phyloP scores from a whole-genome alignment of 2,888 invertebrate species.

The Omphaloscelis lunosa region DNA sequence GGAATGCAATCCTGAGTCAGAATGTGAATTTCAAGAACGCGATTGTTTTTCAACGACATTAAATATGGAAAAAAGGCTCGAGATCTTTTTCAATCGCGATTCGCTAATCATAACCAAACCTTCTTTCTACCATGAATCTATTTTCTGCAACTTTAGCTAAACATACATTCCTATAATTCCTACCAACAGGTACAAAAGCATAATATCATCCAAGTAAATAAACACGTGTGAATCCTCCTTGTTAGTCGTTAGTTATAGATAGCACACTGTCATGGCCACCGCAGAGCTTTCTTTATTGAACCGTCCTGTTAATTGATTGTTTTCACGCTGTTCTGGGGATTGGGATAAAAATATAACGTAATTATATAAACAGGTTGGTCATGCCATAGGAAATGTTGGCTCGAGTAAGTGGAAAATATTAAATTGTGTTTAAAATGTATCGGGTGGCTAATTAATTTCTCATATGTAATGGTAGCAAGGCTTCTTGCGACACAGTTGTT shows the following conservation, averaged over 20 bases:
- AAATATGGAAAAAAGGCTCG: not conserved
- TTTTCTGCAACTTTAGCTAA: not conserved
- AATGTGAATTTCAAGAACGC: not conserved
- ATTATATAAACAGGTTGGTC: slow-evolving; percentile 37
- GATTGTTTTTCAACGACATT: not conserved
- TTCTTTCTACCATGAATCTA: not conserved
- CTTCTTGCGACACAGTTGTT: not conserved
- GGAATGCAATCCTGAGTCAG: not conserved
- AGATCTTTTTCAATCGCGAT: not conserved
- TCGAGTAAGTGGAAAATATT: not conserved
- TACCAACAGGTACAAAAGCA: slow-evolving; percentile 13
- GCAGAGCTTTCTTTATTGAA: slow-evolving; percentile 40
- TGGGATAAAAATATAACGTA: slow-evolving; percentile 32
- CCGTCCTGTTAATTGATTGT: slow-evolving; percentile 40
- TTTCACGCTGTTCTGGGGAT: slow-evolving; percentile 43
- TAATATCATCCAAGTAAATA: slow-evolving; percentile 32
- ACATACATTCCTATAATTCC: not conserved
- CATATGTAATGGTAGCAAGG: not conserved
- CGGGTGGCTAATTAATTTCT: not conserved
- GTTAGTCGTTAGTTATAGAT: slow-evolving; percentile 41
- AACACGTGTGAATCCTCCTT: slow-evolving; percentile 34
- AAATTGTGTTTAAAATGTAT: not conserved
- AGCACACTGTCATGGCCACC: slow-evolving; percentile 54
- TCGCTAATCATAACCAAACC: not conserved
- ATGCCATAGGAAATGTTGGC: not conserved